phyloP scores from a whole-genome alignment of 2,113 vertebrate species.

The Brachionichthys hirsutus region DNA sequence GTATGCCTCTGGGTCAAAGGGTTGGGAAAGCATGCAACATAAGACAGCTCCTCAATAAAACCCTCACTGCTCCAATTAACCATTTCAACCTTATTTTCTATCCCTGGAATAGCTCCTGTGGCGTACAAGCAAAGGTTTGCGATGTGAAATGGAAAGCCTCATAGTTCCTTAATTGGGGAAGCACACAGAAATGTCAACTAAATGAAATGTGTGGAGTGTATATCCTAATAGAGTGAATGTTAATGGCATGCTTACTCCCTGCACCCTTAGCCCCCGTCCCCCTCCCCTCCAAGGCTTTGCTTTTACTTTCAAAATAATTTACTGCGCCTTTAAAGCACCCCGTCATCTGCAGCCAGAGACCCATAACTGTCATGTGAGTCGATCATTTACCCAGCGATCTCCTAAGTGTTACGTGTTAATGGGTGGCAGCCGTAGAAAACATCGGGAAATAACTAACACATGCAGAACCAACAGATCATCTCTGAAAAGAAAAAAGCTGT shows the following conservation, averaged over 20 bases:
- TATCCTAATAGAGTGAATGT: slow-evolving; percentile 73
- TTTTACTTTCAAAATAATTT: slow-evolving; percentile 84
- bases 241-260: slow-evolving; percentile 75
- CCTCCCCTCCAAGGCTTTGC: slow-evolving; percentile 60
- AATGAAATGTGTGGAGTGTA: slow-evolving; percentile 71
- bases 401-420: slow-evolving; percentile 81
- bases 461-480: slow-evolving; percentile 73
- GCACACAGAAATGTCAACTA: slow-evolving; percentile 67
- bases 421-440: slow-evolving; percentile 73
- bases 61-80: slow-evolving; percentile 76
- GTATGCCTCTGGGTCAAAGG: slow-evolving; percentile 91
- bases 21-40: slow-evolving; percentile 78
- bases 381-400: slow-evolving; percentile 81
- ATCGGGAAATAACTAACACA: slow-evolving; percentile 77
- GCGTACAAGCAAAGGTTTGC: slow-evolving; percentile 27
- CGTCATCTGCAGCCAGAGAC: slow-evolving; percentile 79
- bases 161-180: slow-evolving; percentile 64
- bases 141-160: slow-evolving; percentile 41
- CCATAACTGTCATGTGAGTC: slow-evolving; percentile 81
- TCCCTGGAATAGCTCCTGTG: slow-evolving; percentile 41
- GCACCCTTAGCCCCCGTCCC: slow-evolving; percentile 20
- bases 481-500: slow-evolving; percentile 51
- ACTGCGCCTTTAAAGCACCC: slow-evolving; percentile 76
- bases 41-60: slow-evolving; percentile 77
- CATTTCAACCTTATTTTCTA: slow-evolving; percentile 66